A percentile compares a stretch with the other conserved stretches of the same genome.
phyloP scores from a whole-genome alignment of 2,797 vertebrate species.

The Geotria australis region DNA sequence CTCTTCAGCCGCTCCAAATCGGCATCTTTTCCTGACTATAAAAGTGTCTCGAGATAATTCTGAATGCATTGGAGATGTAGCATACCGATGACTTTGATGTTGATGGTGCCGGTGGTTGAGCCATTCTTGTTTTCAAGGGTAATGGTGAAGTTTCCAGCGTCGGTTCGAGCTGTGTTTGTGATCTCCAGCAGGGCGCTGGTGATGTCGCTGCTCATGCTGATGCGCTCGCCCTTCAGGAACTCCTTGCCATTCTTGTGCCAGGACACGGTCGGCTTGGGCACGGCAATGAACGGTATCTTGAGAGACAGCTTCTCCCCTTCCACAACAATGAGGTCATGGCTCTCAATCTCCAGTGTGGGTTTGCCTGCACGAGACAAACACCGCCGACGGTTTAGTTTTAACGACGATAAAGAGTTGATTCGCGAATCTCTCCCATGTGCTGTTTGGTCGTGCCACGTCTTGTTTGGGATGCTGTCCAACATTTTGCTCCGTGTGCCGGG shows the following conservation, averaged over 20 bases:
- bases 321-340: constrained; percentile 53
- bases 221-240: constrained; percentile 46
- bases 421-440: not conserved
- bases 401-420: not conserved
- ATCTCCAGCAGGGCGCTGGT: constrained; percentile 48
- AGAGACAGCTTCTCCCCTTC: constrained; percentile 73
- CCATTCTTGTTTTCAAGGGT: constrained; percentile 72
- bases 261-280: constrained; percentile 47
- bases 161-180: constrained; percentile 34
- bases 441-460: too few relatives aligned
- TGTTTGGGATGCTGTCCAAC: too few relatives aligned
- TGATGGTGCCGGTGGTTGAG: constrained; percentile 51
- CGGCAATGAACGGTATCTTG: constrained; percentile 52
- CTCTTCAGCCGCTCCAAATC: too few relatives aligned
- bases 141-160: constrained; percentile 73
- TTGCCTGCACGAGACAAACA: constrained; percentile 19
- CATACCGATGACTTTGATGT: constrained; percentile 92
- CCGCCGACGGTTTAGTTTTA: not conserved
- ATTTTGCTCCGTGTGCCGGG: too few relatives aligned
- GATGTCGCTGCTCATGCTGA: constrained; percentile 43
- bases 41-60: too few relatives aligned
- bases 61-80: not conserved
- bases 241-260: constrained; percentile 94
- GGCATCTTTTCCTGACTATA: too few relatives aligned
- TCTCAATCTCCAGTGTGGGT: constrained; percentile 58